A percentile compares a stretch with the other conserved stretches of the same genome.
These are phyloP conservation scores for Oscheius sp. DNA, from an alignment of 2,888 invertebrate species.

Conservation along the genomic window DNA sequence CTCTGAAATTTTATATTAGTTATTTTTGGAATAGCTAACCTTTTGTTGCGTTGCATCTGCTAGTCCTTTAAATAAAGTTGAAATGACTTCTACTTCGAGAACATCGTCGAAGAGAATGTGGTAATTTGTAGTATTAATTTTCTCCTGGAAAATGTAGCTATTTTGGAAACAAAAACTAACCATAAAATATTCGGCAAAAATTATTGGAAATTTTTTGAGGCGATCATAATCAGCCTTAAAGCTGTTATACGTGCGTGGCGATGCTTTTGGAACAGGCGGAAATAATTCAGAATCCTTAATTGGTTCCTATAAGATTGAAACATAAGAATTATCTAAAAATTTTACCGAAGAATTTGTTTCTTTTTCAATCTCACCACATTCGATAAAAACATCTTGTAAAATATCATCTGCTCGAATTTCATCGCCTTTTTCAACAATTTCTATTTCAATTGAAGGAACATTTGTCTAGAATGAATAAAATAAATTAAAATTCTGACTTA, in stretches of 20 bases:
- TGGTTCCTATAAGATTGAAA: not conserved
- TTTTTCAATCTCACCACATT: conserved; percentile 11
- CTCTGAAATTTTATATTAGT: not conserved
- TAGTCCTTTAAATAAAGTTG: conserved; percentile 31
- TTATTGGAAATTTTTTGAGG: not conserved
- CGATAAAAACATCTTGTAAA: not conserved
- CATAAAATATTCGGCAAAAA: conserved; percentile 34
- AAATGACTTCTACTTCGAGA: conserved; percentile 32
- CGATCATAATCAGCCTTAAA: conserved; percentile 20
- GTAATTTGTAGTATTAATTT: not conserved
- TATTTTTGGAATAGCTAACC: not conserved
- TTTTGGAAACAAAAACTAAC: conserved; percentile 23
- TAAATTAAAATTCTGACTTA: conserved; percentile 6
- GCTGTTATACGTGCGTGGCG: not conserved
- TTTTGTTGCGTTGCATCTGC: not conserved
- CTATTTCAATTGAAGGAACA: not conserved
- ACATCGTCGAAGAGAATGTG: conserved; percentile 41
- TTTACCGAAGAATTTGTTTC: not conserved
- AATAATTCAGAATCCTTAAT: no score
- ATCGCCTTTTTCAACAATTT: conserved; percentile 22
- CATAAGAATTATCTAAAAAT: not conserved
- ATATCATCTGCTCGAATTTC: not conserved
- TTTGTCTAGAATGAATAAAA: conserved; percentile 3
- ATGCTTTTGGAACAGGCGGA: not conserved
- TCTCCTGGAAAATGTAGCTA: not conserved